These are phyloP conservation scores for Steinernema feltiae DNA, from an alignment of 1,140 invertebrate genomes.

Conservation along the genomic window DNA sequence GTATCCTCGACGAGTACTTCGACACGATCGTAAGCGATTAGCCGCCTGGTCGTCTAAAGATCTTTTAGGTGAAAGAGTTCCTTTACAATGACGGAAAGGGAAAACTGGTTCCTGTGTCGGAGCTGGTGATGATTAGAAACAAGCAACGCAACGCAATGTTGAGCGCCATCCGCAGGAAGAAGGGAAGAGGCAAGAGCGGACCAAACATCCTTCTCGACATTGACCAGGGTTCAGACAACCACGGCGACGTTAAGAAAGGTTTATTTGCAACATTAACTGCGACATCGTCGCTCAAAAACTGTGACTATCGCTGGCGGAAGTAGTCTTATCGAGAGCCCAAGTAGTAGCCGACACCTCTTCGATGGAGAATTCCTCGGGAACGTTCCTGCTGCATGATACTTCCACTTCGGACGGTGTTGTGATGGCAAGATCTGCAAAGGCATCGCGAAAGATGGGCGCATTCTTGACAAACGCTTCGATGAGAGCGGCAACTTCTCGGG, in stretches of 20 bases:
- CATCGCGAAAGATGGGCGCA: neutral
- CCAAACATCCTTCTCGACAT: constrained; percentile 38
- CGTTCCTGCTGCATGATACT: neutral
- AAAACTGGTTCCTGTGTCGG: constrained; percentile 75
- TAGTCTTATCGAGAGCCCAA: neutral
- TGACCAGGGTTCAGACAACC: constrained; percentile 15
- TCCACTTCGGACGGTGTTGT: neutral
- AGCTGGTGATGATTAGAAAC: constrained; percentile 79
- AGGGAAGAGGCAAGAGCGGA: constrained; percentile 33
- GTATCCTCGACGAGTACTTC: constrained; percentile 35
- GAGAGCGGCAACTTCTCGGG: neutral
- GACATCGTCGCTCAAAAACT: neutral
- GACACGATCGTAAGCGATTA: constrained; percentile 31
- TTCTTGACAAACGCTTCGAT: neutral
- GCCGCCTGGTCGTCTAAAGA: constrained; percentile 77
- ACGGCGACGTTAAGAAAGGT: constrained; percentile 1
- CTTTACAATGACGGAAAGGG: constrained; percentile 85
- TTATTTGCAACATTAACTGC: neutral
- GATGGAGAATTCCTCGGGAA: neutral
- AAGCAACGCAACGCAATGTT: constrained; percentile 74
- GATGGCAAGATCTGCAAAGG: neutral
- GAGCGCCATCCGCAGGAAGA: constrained; percentile 63
- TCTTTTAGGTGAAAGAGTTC: constrained; percentile 78
- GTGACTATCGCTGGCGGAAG: neutral
- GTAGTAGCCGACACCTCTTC: neutral